Evolutionary conservation across 2,888 invertebrate species (phyloP).

Genomic region (Tenthredo notha): DNA sequence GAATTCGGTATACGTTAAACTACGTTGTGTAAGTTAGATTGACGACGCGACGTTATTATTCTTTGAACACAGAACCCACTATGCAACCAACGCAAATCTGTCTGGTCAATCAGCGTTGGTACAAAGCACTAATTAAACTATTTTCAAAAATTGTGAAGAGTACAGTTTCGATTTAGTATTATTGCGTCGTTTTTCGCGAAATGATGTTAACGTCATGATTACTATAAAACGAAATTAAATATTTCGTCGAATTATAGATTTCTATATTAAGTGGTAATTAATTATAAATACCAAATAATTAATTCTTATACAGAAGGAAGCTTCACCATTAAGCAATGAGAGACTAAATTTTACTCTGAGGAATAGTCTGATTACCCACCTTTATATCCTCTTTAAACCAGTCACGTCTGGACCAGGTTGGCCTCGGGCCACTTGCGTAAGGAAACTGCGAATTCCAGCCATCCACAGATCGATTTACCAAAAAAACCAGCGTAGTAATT

Average conservation of each 20-base stretch:
- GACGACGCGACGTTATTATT: constrained; percentile 19
- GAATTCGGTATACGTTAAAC: neutral
- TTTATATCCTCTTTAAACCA: neutral
- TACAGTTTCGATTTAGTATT: neutral
- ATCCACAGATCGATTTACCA: neutral
- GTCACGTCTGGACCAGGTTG: neutral
- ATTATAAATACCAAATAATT: too few relatives aligned
- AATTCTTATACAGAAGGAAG: neutral
- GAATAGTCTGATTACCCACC: neutral
- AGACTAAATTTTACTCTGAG: neutral
- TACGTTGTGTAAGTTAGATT: neutral
- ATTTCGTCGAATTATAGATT: neutral
- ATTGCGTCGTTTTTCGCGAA: neutral
- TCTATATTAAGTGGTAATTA: too few relatives aligned
- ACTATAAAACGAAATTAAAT: neutral
- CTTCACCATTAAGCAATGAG: neutral
- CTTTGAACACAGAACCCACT: constrained; percentile 6
- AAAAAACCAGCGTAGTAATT: too few relatives aligned
- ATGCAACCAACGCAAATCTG: neutral
- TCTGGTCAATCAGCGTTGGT: constrained; percentile 23
- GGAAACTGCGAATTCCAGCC: neutral
- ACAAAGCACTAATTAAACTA: constrained; percentile 21
- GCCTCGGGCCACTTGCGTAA: neutral
- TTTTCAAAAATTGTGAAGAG: neutral
- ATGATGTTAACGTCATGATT: neutral